Base-by-base conservation (phyloP, 2,113 vertebrate genomes). In the Ammodytes dubius region DNA sequence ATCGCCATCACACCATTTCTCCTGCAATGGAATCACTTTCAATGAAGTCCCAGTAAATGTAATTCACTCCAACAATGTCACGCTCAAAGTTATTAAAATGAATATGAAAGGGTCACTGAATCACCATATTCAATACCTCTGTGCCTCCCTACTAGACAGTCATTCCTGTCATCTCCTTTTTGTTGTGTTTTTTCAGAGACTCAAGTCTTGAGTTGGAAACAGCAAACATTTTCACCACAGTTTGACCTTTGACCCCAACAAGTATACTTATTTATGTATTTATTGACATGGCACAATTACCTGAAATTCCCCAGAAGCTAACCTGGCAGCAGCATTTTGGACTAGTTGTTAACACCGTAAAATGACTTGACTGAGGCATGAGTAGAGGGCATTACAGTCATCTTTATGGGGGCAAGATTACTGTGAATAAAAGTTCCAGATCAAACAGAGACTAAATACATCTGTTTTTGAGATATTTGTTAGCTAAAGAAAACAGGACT, bases 41-140 rank as follows among this genome's bases (percentile, higher is more conserved):
- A 37, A 17, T 40, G n/a, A 77, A 78, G 43, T 54, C 4, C 9
- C 52, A 37, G 52, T 35, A 11, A 70, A 84, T 6, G 7, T 64
- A 77, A 77, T 86, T 66, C 66, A 70, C 74, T 78, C 59, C 0
- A 57, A 77, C 52, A 71, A 68, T 11, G 13, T 75, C 63, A 50
- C 46, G 61, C 7, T 67, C 27, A 47, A 67, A 66, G 57, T 60
- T 88, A 74, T 56, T 65, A 35, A 68, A 74, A 64, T 64, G 4
- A 71, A 59, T 82, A 65, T 54, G 35, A 74, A 84, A 53, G 47
- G n/a, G 47, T 37, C 46, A 52, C 57, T 56, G 0, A 3, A 12
- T 17, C 40, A 10, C 7, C 7, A 43, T 17, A 7, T 47, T 17
- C 37, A 10, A 15, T 37, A 12, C 35, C 27, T 35, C n/a, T 14